Base-by-base conservation (phyloP, 2,113 vertebrate genomes). In the Machaerirhynchus nigripectus region DNA sequence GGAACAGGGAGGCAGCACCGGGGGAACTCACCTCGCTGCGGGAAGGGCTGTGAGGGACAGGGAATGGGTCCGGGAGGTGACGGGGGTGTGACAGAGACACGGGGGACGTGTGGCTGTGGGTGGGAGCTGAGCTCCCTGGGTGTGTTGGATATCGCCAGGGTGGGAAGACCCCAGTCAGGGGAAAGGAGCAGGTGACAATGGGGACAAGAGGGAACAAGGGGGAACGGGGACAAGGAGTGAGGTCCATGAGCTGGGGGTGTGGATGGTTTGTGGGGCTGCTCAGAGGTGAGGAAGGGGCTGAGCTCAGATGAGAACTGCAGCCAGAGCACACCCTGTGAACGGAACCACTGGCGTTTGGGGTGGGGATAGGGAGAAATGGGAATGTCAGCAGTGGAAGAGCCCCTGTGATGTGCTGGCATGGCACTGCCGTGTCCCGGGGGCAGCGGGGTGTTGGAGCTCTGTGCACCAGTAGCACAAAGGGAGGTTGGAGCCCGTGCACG, bases 341-440 rank as follows among this genome's bases (percentile, higher is more conserved):
- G 70, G 40, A 56, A 33, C 15, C 44, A 12, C 23, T 37, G 47
- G 35, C 5, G 0, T 63, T 30, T n/a, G 44, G 65, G 57, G 27
- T 31, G 22, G 42, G 33, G 22, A 68, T 0, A 1, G 39, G 23
- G 26, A 63, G 15, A 76, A 73, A 64, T 21, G 27, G 53, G 49
- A 68, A 80, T 11, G 33, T 46, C 61, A 49, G 16, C 17, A 12
- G 22, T 2, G 24, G 18, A 50, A 49, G 55, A 81, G 13, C 7
- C 13, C 27, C 46, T 6, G 1, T 9, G 37, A 33, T 12, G 14
- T 47, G 17, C 39, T 26, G 56, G 42, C 0, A 0, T 19, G 53
- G 71, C 27, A 33, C 7, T 19, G 33, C 65, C 27, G 7, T 44
- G 44, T 21, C 47, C n/a, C 1, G 8, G 28, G 19, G 42, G 9